phyloP scores from a whole-genome alignment of 2,113 vertebrate genomes.

The Uria aalge region DNA sequence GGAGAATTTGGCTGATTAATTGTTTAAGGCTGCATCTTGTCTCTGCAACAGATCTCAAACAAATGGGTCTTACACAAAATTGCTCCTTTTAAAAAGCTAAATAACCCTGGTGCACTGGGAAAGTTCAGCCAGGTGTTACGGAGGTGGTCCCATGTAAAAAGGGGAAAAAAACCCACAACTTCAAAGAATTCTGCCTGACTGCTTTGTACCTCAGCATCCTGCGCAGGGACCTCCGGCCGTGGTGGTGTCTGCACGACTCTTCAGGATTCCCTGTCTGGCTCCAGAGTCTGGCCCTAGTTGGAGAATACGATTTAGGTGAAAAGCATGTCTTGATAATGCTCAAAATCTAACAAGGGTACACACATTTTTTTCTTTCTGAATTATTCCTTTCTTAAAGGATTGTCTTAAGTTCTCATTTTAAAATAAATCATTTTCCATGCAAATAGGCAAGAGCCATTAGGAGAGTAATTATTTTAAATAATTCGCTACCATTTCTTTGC shows the following conservation, averaged over 20 bases:
- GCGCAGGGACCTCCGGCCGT: neutral
- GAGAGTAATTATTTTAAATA: slow-evolving; percentile 69
- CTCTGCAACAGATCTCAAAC: neutral
- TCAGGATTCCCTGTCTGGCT: neutral
- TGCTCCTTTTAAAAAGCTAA: neutral
- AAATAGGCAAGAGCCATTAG: slow-evolving; percentile 54
- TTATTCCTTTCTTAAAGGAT: slow-evolving; percentile 2
- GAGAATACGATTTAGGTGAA: neutral
- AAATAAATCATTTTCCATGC: slow-evolving; percentile 38
- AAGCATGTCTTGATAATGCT: neutral
- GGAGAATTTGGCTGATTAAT: neutral
- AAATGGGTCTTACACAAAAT: neutral
- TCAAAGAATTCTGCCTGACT: neutral
- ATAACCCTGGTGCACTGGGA: neutral
- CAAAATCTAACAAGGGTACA: neutral
- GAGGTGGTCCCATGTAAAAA: neutral
- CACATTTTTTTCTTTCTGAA: neutral
- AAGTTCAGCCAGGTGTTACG: neutral
- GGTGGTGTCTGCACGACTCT: neutral
- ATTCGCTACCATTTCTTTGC: slow-evolving; percentile 52
- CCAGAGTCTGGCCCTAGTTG: neutral
- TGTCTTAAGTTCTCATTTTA: slow-evolving; percentile 48
- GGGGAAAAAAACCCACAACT: rapidly evolving
- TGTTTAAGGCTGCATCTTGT: neutral
- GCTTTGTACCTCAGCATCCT: neutral